Evolutionary conservation across 2,797 vertebrate genomes (phyloP), one percentile per base, ranked within the genome.

Genomic region (Channa striata): DNA sequence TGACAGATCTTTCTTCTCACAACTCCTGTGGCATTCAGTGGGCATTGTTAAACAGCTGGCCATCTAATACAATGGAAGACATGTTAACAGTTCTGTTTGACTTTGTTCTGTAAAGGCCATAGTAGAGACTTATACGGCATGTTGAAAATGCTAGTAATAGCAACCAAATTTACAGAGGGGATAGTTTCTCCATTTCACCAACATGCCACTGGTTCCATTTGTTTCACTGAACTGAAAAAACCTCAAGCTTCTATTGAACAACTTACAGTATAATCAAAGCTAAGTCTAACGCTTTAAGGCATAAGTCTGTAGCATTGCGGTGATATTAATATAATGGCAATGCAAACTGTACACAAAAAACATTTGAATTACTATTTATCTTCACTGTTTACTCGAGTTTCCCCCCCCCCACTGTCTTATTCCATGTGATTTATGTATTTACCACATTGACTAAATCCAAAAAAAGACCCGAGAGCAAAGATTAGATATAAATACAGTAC

Each of bases 1-100:
- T 82, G 83, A 86, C 83, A 87, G 72, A 68, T 59, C 39, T 54
- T 76, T 72, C 78, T 74, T 82, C 59, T 78, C 62, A 59, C 44
- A 59, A 59, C 59, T 81, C 75, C 68, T 68, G 72, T 80, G 59
- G 84, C 62, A 72, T 82, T 75, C 71, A 68, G 81, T 63, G 64
- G 50, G 46, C 30, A 74, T 59, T 52, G 57, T 51, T 63, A 44
- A 60, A 63, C 74, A 77, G 54, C 59, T 64, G 63, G 61, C 78
- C 44, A 72, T 62, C 56, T 67, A 40, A 68, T 68, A 68, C 68
- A 39, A 60, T 46, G 13, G 30, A 16, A 16, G 30, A 14, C 21
- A 49, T 19, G 19, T 3, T 23, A 30, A 8, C 25, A 30, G 20
- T 34, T 53, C 7, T 40, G 10, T 14, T 25, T 23, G 10, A 36